Percentiles rank a stretch among this genome's conserved stretches.
Evolutionary conservation across 1,140 invertebrate species (phyloP).

Genomic region (Gerris buenoi): DNA sequence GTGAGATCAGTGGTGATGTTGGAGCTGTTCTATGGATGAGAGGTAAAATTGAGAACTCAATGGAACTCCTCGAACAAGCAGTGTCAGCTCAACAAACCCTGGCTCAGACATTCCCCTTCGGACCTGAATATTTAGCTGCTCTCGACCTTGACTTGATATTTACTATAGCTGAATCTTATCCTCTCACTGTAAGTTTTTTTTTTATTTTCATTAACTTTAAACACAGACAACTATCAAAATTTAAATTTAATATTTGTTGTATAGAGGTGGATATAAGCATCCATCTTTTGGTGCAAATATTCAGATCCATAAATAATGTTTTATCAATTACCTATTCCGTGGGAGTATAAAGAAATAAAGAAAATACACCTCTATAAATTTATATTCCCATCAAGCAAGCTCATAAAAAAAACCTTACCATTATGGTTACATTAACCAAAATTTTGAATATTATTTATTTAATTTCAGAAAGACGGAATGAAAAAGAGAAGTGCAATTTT

Average conservation of each 20-base stretch:
- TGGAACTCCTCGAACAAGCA: constrained; percentile 51
- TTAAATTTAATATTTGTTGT: no score
- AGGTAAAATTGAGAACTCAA: constrained; percentile 44
- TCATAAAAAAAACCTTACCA: no score
- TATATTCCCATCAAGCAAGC: no score
- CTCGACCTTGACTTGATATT: constrained; percentile 78
- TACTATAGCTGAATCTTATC: constrained; percentile 61
- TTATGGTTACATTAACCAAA: no score
- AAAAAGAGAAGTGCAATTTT: constrained; percentile 48
- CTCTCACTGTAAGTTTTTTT: constrained; percentile 31
- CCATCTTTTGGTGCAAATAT: no score
- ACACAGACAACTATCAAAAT: neutral
- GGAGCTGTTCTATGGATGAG: constrained; percentile 46
- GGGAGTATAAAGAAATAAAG: no score
- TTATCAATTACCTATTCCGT: no score
- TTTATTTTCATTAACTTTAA: neutral
- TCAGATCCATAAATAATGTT: no score
- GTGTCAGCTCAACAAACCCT: constrained; percentile 48
- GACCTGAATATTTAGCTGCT: constrained; percentile 52
- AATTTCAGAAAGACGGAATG: constrained; percentile 15
- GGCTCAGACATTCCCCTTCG: constrained; percentile 47
- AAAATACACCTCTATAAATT: no score
- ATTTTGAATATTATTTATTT: no score
- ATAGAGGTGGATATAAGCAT: no score
- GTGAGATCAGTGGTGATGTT: constrained; percentile 55